A percentile compares a stretch with the other conserved stretches of the same genome.
These are phyloP conservation scores for Podabrus alpinus DNA, from an alignment of 2,888 invertebrate genomes.

Conservation along the genomic window DNA sequence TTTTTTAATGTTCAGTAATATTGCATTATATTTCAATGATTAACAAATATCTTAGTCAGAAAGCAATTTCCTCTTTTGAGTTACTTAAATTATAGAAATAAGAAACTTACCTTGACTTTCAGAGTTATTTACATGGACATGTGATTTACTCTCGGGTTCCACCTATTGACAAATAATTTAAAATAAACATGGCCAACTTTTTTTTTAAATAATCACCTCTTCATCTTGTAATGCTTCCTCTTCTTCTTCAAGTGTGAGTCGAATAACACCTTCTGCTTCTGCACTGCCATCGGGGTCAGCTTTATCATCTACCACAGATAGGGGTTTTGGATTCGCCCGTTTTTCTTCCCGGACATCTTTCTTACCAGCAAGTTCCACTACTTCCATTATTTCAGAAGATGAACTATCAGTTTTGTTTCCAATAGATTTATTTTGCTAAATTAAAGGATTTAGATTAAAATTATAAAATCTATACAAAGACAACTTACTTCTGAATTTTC, in stretches of 20 bases:
- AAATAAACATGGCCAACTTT: neutral
- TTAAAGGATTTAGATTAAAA: neutral
- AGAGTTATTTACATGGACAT: neutral
- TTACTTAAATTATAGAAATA: neutral
- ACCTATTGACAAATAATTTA: neutral
- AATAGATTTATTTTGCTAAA: neutral
- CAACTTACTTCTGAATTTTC: neutral
- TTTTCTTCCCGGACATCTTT: neutral
- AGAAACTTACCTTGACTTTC: conserved; percentile 8
- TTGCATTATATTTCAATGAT: conserved; percentile 12
- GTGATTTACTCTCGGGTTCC: neutral
- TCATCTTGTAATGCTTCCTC: conserved; percentile 47
- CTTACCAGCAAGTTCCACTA: neutral
- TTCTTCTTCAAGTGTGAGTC: conserved; percentile 47
- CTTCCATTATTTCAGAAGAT: neutral
- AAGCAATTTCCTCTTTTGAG: neutral
- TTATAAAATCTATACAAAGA: neutral
- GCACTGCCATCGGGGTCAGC: neutral
- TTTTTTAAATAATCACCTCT: conserved; percentile 34
- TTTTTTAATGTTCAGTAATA: neutral
- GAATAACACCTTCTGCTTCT: conserved; percentile 29
- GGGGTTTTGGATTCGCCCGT: neutral
- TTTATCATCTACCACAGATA: neutral
- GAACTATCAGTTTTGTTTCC: neutral
- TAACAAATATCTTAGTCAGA: conserved; percentile 11